phyloP scores from a whole-genome alignment of 2,113 vertebrate genomes.

The Malurus cyaneus region DNA sequence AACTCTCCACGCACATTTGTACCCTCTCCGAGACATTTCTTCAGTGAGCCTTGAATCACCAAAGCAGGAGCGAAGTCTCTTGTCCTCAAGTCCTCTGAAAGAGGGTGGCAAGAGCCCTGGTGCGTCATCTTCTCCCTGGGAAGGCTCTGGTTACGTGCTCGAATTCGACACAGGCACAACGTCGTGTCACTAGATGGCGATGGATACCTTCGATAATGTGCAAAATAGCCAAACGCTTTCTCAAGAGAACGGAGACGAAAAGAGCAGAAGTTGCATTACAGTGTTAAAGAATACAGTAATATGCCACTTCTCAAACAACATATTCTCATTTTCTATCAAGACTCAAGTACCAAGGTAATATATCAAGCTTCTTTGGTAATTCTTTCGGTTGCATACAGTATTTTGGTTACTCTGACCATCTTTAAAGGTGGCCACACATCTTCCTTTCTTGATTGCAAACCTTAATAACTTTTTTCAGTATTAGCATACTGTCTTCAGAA shows the following conservation, averaged over 20 bases:
- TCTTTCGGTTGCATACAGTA: neutral
- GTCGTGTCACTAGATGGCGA: constrained; percentile 39
- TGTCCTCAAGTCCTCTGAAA: neutral
- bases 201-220: neutral
- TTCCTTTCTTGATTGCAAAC: neutral
- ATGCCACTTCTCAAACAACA: neutral
- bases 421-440: neutral
- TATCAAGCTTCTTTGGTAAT: neutral
- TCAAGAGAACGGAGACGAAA: neutral
- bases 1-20: neutral
- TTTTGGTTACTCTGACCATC: neutral
- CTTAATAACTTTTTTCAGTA: neutral
- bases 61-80: neutral
- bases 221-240: neutral
- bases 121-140: neutral
- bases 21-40: neutral
- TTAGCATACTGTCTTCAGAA: neutral
- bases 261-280: neutral
- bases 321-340: neutral
- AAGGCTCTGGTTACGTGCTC: accelerated
- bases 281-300: neutral
- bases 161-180: neutral
- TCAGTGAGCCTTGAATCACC: neutral
- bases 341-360: neutral
- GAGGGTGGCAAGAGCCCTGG: neutral